A percentile compares a stretch with the other conserved stretches of the same genome.
phyloP scores from a whole-genome alignment of 2,113 vertebrate genomes.

The Myrmophylax atrothorax region DNA sequence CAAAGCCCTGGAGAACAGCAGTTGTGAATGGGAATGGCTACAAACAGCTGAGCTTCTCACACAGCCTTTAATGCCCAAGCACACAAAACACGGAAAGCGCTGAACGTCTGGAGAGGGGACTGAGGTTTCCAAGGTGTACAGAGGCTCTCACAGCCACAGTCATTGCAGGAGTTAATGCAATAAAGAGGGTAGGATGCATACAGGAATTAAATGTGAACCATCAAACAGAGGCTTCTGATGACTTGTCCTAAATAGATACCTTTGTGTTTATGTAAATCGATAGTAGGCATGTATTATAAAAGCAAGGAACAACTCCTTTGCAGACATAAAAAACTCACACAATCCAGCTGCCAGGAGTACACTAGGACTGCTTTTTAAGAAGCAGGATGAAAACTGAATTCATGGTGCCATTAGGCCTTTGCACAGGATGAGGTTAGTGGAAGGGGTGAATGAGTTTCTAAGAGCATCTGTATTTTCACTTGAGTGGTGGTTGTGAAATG shows the following conservation, averaged over 20 bases:
- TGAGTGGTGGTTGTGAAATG: background rate
- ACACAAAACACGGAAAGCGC: background rate
- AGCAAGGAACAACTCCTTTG: background rate
- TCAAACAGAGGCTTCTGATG: background rate
- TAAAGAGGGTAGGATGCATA: background rate
- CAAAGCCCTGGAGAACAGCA: background rate
- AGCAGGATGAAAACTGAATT: background rate
- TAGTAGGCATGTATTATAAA: background rate
- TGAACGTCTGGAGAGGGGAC: background rate
- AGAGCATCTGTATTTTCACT: background rate
- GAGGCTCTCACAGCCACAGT: background rate
- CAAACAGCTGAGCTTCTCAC: background rate
- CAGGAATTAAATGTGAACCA: background rate
- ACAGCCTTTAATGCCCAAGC: background rate
- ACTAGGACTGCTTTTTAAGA: background rate
- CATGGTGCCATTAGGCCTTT: background rate
- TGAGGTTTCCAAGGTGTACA: conserved; percentile 17
- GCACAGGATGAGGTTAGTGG: background rate
- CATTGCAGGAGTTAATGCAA: background rate
- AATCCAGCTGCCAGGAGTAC: conserved; percentile 23
- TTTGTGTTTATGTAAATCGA: conserved; percentile 37
- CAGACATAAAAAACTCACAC: background rate
- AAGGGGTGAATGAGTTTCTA: background rate
- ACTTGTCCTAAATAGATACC: background rate
- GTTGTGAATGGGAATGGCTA: background rate